Percentiles rank a stretch among this genome's conserved stretches.
Evolutionary conservation across 2,113 vertebrate species (phyloP).

Genomic region (Acanthochromis polyacanthus): DNA sequence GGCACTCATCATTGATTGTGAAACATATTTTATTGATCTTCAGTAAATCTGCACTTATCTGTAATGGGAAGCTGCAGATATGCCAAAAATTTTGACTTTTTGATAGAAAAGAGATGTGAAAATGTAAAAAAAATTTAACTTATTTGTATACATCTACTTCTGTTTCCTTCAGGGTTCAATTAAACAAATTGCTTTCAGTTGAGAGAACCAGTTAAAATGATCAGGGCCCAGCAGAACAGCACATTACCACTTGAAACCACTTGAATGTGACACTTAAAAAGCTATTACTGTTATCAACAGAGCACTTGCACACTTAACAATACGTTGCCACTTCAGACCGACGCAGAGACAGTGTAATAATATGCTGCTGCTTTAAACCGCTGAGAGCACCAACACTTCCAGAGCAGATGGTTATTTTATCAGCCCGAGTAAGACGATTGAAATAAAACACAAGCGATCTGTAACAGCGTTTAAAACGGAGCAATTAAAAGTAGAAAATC

Average conservation of each 20-base stretch:
- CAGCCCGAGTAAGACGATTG: background rate
- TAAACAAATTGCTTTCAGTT: background rate
- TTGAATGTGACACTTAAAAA: constrained; percentile 31
- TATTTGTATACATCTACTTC: background rate
- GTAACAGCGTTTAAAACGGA: too few species aligned
- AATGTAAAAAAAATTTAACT: too few species aligned
- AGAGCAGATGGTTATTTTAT: background rate
- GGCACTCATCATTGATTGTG: too few species aligned
- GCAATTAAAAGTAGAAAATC: too few species aligned
- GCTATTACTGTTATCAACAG: constrained; percentile 42
- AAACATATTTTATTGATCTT: too few species aligned
- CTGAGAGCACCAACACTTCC: background rate
- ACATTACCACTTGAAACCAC: constrained; percentile 12
- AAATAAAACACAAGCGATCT: too few species aligned
- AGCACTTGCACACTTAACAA: constrained; percentile 41
- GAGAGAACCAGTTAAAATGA: background rate
- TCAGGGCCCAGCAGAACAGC: background rate
- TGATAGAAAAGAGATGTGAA: too few species aligned
- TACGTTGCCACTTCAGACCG: constrained; percentile 22
- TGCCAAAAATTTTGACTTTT: too few species aligned
- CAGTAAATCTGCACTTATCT: too few species aligned
- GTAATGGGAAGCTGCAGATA: too few species aligned
- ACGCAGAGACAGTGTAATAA: background rate
- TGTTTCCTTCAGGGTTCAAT: constrained; percentile 2
- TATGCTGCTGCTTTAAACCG: constrained; percentile 22